Percentiles rank a stretch among this genome's conserved stretches.
Conservation (phyloP, 2,888 invertebrate species). For the Leuctra nigra region DNA sequence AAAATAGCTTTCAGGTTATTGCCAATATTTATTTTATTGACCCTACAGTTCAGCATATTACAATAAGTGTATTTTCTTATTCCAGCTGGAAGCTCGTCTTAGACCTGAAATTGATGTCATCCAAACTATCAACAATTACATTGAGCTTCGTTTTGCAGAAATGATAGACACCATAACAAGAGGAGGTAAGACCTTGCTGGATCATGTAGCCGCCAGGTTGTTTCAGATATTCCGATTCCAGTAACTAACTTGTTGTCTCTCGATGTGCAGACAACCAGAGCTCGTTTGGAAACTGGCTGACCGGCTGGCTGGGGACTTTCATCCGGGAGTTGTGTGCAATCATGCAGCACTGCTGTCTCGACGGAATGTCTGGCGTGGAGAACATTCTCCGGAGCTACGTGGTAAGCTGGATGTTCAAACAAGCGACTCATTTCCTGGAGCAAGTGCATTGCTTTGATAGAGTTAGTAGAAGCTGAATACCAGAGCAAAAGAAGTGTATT, state of each 20-base stretch:
- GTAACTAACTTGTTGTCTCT: constrained; percentile 1
- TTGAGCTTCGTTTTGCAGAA: constrained; percentile 36
- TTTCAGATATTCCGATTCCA: neutral
- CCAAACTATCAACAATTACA: constrained; percentile 38
- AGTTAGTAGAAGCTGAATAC: no score
- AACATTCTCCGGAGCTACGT: constrained; percentile 37
- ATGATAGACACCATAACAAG: constrained; percentile 36
- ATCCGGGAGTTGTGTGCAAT: constrained; percentile 38
- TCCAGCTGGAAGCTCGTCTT: constrained; percentile 35
- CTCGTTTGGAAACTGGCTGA: constrained; percentile 37
- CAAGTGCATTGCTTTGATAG: no score
- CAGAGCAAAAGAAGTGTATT: no score
- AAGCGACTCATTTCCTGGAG: no score
- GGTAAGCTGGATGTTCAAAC: no score
- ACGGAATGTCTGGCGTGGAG: constrained; percentile 38
- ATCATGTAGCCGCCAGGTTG: neutral
- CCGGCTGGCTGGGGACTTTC: constrained; percentile 34
- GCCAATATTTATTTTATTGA: no score
- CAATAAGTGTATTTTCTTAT: constrained; percentile 8
- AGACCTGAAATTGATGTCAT: constrained; percentile 40
- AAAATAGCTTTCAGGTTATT: no score
- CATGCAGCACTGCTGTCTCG: constrained; percentile 38
- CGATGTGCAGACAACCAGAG: constrained; percentile 20
- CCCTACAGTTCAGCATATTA: neutral
- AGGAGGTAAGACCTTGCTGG: constrained; percentile 32